Base-by-base conservation (phyloP, 1,140 invertebrate species). In the Lepidurus arcticus region DNA sequence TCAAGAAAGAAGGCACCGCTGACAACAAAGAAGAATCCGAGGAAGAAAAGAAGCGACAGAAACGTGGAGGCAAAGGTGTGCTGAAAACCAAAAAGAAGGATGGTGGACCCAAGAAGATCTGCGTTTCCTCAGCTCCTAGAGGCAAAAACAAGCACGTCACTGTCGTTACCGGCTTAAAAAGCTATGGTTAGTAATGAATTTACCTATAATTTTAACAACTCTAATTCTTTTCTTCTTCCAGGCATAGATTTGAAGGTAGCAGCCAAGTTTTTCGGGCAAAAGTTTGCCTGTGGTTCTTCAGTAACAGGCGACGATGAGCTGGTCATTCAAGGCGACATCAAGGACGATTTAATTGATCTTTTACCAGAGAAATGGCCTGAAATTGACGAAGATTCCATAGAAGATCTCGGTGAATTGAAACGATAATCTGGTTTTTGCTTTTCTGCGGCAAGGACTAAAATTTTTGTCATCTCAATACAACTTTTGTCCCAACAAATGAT, bases 291-390 rank as follows among this genome's bases (percentile, higher is more conserved):
- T 88, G 97, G 98, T 10, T 97, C 96, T 21, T 99, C 97, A 24
- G 96, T 99, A 0, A 98, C 96, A 45, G 97, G 96, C 13, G 96
- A 98, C 79, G 97, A 99, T 89, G 98, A 99, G 88, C 98, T 99
- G 84, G 97, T 99, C 7, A 98, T 99, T 84, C 98, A 99, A 87
- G 98, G 95, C 78, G 95, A 97, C 87, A 94, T 98, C 0, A 98
- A 98, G 86, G 96, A 98, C 88, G 97, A 98, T 82, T 86, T 99
- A 3, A 96, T 98, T 86, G 96, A 98, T 87, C 90, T 98, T 79
- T 94, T 99, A 84, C 94, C 95, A 77, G 97, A 99, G 84, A 99
- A 99, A 85, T 99, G 97, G 95, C 91, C 94, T 79, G 92, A 88
- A 86, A 88, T 89, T 82, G 87, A 88, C 82, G 88, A 89, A 82